Conservation (phyloP, 2,797 vertebrate genomes). For the Gambelia wislizenii region DNA sequence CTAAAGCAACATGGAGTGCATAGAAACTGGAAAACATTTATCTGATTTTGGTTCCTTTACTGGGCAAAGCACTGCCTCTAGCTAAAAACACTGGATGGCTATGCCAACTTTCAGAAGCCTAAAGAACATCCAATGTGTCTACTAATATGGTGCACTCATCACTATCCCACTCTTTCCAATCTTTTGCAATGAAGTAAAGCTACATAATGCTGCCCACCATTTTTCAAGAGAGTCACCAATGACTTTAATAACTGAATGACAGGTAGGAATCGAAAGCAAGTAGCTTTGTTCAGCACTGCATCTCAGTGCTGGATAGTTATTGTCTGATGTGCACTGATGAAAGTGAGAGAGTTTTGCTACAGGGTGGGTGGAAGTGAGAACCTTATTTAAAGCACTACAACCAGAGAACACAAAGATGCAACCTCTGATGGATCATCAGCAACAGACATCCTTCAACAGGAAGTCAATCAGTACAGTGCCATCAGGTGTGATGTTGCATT, state of each 20-base stretch:
- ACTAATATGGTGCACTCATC: background rate
- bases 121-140: background rate
- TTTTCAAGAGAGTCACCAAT: too few relatives aligned
- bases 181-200: background rate
- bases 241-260: background rate
- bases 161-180: too few relatives aligned
- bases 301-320: background rate
- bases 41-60: background rate
- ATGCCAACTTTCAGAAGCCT: background rate
- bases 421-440: background rate
- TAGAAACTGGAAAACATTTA: background rate
- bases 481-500: background rate
- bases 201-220: background rate
- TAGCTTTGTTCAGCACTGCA: background rate
- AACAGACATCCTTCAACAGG: background rate
- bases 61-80: background rate
- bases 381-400: background rate
- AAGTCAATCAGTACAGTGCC: background rate
- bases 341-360: background rate
- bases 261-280: background rate
- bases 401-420: background rate
- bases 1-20: background rate
- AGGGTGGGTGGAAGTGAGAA: background rate
- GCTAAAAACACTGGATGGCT: background rate
- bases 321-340: background rate